Evolutionary conservation across 2,113 vertebrate genomes (phyloP).

Genomic region (Lethenteron reissneri): DNA sequence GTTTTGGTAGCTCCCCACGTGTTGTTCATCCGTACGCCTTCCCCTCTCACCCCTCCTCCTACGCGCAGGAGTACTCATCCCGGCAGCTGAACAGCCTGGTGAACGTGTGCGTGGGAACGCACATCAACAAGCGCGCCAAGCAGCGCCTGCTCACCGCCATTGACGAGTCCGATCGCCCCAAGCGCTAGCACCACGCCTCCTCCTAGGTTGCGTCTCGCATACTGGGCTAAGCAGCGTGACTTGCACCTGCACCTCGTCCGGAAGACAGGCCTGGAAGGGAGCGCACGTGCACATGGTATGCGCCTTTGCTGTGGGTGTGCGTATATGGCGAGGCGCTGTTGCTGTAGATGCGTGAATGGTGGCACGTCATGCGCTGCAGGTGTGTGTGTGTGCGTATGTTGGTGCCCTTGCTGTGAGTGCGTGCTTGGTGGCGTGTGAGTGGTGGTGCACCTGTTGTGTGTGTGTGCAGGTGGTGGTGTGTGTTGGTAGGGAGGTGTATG

Average conservation of each 20-base stretch:
- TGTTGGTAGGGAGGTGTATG: too few species aligned
- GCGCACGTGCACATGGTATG: too few species aligned
- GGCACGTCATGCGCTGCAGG: not conserved
- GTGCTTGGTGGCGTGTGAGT: too few species aligned
- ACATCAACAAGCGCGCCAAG: slow-evolving; percentile 94
- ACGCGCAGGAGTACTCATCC: slow-evolving; percentile 67
- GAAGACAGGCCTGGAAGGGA: too few species aligned
- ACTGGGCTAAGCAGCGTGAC: too few species aligned
- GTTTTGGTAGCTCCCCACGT: too few species aligned
- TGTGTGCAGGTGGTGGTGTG: too few species aligned
- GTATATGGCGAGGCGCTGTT: not conserved
- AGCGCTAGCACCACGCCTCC: too few species aligned
- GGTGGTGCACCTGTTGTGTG: too few species aligned
- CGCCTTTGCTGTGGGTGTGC: too few species aligned
- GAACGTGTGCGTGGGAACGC: slow-evolving; percentile 81
- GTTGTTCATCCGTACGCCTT: not conserved
- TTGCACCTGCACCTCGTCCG: too few species aligned
- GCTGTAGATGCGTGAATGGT: not conserved
- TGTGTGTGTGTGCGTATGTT: slow-evolving; percentile 4
- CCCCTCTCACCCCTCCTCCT: slow-evolving; percentile 14
- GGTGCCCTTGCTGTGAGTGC: not conserved
- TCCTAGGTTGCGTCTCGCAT: too few species aligned
- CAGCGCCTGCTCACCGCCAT: slow-evolving; percentile 85
- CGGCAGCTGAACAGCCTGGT: slow-evolving; percentile 91
- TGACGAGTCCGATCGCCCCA: slow-evolving; percentile 46